These are phyloP conservation scores for Sphaeramia orbicularis DNA, from an alignment of 2,797 vertebrate genomes.

Conservation along the genomic window DNA sequence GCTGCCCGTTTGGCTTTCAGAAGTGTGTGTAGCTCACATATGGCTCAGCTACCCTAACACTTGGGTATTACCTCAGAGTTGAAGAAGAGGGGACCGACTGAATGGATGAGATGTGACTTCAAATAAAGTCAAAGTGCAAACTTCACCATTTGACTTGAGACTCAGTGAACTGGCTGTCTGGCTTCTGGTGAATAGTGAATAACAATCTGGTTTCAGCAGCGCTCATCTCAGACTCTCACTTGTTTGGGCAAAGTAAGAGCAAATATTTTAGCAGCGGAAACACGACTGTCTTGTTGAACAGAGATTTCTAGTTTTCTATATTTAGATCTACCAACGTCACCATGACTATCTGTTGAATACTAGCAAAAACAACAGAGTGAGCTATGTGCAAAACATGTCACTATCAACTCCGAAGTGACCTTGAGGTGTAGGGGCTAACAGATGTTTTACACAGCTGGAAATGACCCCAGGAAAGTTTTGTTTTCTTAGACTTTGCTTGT, in stretches of 20 bases:
- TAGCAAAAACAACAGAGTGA: constrained; percentile 2
- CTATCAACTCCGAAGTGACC: constrained; percentile 81
- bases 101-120: constrained; percentile 60
- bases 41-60: constrained; percentile 72
- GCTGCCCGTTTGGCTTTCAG: constrained; percentile 80
- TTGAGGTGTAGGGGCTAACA: constrained; percentile 86
- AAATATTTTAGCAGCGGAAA: constrained; percentile 78
- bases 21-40: constrained; percentile 80
- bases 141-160: constrained; percentile 51
- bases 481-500: constrained; percentile 44
- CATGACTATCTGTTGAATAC: constrained; percentile 66
- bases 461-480: constrained; percentile 37
- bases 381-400: constrained; percentile 34
- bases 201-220: constrained; percentile 55
- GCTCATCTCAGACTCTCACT: constrained; percentile 59
- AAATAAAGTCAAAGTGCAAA: constrained; percentile 58
- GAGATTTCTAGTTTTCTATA: constrained; percentile 57
- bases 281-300: constrained; percentile 67
- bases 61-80: constrained; percentile 73
- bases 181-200: constrained; percentile 41
- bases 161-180: constrained; percentile 17
- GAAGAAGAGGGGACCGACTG: constrained; percentile 63
- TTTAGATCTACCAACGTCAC: constrained; percentile 54
- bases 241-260: constrained; percentile 61
- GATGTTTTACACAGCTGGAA: constrained; percentile 72